phyloP scores from a whole-genome alignment of 1,140 invertebrate genomes.

The Drosophila kurseongensis region DNA sequence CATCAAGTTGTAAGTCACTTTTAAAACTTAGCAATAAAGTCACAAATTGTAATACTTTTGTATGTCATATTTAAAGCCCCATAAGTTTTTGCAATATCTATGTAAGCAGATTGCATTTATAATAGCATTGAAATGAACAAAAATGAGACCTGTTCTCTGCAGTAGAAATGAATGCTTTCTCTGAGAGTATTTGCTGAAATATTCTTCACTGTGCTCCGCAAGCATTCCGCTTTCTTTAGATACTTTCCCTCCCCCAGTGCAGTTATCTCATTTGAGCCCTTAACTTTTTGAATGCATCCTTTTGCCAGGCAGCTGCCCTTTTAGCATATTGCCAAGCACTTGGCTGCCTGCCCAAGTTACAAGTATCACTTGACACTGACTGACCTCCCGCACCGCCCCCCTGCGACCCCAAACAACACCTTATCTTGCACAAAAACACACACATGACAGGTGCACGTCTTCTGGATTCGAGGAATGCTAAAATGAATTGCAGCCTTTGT shows the following conservation, averaged over 20 bases:
- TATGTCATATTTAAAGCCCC: no score
- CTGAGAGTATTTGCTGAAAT: constrained; percentile 7
- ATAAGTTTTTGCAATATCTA: no score
- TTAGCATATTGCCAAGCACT: constrained; percentile 53
- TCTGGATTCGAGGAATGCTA: constrained; percentile 70
- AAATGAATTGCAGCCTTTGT: constrained; percentile 82
- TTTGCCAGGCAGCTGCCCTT: constrained; percentile 32
- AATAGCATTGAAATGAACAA: neutral
- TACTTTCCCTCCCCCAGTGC: constrained; percentile 5
- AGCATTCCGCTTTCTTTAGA: constrained; percentile 17
- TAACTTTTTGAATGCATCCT: constrained; percentile 50
- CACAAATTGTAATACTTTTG: no score
- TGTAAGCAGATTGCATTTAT: no score
- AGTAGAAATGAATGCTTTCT: neutral
- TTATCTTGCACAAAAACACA: constrained; percentile 24
- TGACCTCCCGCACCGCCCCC: constrained; percentile 20
- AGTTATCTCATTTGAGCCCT: constrained; percentile 51
- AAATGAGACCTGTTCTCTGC: neutral
- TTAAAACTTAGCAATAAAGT: no score
- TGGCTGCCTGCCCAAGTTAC: constrained; percentile 44
- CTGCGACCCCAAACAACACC: constrained; percentile 37
- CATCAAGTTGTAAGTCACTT: no score
- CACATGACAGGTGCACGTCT: constrained; percentile 74
- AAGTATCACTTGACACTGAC: constrained; percentile 44
- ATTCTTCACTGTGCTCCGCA: constrained; percentile 12